phyloP scores from a whole-genome alignment of 2,113 vertebrate species.

The Mola mola region DNA sequence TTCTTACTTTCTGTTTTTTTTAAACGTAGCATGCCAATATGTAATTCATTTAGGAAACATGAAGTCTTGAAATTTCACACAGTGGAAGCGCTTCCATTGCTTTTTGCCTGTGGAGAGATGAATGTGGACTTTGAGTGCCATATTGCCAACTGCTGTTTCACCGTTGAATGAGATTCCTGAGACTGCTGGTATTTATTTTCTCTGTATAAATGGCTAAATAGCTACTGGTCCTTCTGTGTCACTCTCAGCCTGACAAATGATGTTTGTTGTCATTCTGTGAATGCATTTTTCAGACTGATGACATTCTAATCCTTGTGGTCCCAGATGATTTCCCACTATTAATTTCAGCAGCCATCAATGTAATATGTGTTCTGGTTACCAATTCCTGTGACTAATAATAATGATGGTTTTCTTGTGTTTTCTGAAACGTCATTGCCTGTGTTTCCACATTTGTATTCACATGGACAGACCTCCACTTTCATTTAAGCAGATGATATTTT shows the following conservation, averaged over 20 bases:
- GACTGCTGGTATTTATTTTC: slow-evolving; percentile 45
- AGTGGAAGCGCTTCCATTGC: slow-evolving; percentile 14
- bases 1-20: slow-evolving; percentile 5
- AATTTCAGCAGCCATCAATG: slow-evolving; percentile 32
- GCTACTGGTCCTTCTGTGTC: slow-evolving; percentile 31
- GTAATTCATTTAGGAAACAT: slow-evolving; percentile 31
- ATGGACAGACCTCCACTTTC: not conserved
- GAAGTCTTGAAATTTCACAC: slow-evolving; percentile 35
- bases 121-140: slow-evolving; percentile 47
- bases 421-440: not conserved
- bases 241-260: slow-evolving; percentile 27
- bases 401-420: slow-evolving; percentile 8
- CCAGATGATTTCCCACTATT: slow-evolving; percentile 40
- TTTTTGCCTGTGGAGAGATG: slow-evolving; percentile 43
- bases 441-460: not conserved
- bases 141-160: slow-evolving; percentile 43
- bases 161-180: slow-evolving; percentile 42
- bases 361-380: slow-evolving; percentile 34
- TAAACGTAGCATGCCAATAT: slow-evolving; percentile 36
- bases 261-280: slow-evolving; percentile 55
- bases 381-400: slow-evolving; percentile 48
- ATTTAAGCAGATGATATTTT: not conserved
- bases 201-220: slow-evolving; percentile 37
- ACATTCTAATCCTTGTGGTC: slow-evolving; percentile 23
- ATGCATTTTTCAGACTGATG: slow-evolving; percentile 36